A percentile compares a stretch with the other conserved stretches of the same genome.
phyloP scores from a whole-genome alignment of 2,113 vertebrate species.

The Phyllopteryx taeniolatus region DNA sequence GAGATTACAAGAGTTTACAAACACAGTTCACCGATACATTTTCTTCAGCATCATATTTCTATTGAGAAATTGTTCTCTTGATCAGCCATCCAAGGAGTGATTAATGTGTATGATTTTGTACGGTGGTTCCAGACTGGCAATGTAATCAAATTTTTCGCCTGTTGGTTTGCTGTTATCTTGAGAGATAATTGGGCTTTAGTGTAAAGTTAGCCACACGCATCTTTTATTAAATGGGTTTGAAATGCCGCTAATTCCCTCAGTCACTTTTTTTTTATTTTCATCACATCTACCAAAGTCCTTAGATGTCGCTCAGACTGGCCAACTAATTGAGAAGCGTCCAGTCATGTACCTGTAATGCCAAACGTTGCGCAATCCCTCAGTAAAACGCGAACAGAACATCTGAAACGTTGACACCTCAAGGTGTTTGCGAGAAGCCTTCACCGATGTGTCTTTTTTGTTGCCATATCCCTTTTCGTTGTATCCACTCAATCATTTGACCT shows the following conservation, averaged over 20 bases:
- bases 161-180: conserved; percentile 49
- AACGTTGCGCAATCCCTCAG: neutral
- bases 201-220: conserved; percentile 59
- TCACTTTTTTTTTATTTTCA: conserved; percentile 56
- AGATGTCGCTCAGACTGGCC: neutral
- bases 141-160: conserved; percentile 53
- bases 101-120: conserved; percentile 43
- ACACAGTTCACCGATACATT: conserved; percentile 15
- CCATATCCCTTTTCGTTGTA: conserved; percentile 22
- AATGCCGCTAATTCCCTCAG: conserved; percentile 69
- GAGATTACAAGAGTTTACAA: neutral
- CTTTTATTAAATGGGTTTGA: conserved; percentile 65
- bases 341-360: neutral
- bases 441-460: conserved; percentile 11
- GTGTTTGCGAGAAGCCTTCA: conserved; percentile 2
- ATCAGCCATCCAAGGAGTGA: conserved; percentile 23
- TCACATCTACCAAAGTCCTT: conserved; percentile 43
- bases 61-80: conserved; percentile 5
- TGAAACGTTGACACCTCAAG: neutral
- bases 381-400: neutral
- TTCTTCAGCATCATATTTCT: conserved; percentile 14
- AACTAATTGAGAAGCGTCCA: neutral
- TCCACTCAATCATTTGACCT: conserved; percentile 55
- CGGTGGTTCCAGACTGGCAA: conserved; percentile 21
- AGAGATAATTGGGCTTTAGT: conserved; percentile 61